Conservation (phyloP, 2,797 vertebrate genomes). For the Enteromius radiatus region DNA sequence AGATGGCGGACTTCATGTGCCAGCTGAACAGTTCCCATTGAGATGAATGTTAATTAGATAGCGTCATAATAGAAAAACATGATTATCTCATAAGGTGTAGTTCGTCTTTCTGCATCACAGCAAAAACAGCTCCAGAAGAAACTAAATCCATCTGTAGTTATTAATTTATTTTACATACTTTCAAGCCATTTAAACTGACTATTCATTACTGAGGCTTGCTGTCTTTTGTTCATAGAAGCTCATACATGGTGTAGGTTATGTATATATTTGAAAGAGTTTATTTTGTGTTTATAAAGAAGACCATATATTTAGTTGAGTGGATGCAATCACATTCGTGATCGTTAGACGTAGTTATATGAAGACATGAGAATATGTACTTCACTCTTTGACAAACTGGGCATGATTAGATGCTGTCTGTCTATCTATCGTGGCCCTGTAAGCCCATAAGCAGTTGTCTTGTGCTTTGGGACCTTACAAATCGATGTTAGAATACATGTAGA, state of each 20-base stretch:
- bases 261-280: background rate
- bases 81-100: background rate
- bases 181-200: background rate
- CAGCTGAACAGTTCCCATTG: background rate
- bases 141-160: background rate
- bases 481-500: constrained; percentile 70
- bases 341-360: background rate
- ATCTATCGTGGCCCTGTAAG: constrained; percentile 1
- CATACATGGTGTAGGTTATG: background rate
- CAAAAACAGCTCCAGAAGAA: background rate
- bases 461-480: constrained; percentile 69
- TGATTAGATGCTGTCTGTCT: constrained; percentile 35
- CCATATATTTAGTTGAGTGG: background rate
- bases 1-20: background rate
- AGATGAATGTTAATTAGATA: background rate
- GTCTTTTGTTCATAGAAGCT: background rate
- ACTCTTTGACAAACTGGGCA: constrained; percentile 18
- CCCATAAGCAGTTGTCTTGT: constrained; percentile 52
- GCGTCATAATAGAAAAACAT: background rate
- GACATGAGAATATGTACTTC: background rate
- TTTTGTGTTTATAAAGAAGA: background rate
- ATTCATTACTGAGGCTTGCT: background rate
- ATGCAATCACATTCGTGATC: background rate
- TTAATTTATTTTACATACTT: background rate
- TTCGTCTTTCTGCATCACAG: background rate